Conservation (phyloP, 2,797 vertebrate genomes). For the Columba guinea region DNA sequence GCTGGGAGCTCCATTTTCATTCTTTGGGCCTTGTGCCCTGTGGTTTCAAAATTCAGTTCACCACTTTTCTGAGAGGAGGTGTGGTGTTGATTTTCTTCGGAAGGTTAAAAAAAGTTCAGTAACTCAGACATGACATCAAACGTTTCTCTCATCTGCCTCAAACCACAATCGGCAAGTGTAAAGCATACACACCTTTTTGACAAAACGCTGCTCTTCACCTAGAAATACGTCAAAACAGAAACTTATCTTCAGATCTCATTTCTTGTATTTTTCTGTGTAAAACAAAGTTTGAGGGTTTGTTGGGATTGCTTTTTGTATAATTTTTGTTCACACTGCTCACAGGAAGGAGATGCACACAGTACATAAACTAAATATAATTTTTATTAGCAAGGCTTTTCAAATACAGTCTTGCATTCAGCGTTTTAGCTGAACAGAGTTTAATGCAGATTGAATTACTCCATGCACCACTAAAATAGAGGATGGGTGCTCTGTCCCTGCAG, state of each 20-base stretch:
- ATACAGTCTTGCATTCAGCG: conserved; percentile 5
- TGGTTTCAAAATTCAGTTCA: neutral
- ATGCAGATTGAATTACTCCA: neutral
- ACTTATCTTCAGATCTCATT: neutral
- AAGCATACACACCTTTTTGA: neutral
- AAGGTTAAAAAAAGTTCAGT: neutral
- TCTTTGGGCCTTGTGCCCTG: neutral
- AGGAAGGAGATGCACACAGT: conserved; percentile 38
- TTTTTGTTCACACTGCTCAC: neutral
- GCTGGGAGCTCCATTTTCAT: neutral
- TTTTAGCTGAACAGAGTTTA: neutral
- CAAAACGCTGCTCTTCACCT: neutral
- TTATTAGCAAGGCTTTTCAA: conserved; percentile 56
- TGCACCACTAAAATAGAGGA: neutral
- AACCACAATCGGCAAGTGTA: neutral
- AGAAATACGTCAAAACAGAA: neutral
- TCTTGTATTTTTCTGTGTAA: neutral
- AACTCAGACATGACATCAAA: neutral
- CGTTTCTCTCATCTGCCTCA: neutral
- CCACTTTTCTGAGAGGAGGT: neutral
- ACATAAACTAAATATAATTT: neutral
- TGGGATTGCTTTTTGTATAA: neutral
- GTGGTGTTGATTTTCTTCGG: neutral
- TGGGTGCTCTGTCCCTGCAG: neutral
- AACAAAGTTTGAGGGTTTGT: neutral